These are phyloP conservation scores for Xiphophorus birchmanni DNA, from an alignment of 2,797 vertebrate genomes.

Conservation along the genomic window DNA sequence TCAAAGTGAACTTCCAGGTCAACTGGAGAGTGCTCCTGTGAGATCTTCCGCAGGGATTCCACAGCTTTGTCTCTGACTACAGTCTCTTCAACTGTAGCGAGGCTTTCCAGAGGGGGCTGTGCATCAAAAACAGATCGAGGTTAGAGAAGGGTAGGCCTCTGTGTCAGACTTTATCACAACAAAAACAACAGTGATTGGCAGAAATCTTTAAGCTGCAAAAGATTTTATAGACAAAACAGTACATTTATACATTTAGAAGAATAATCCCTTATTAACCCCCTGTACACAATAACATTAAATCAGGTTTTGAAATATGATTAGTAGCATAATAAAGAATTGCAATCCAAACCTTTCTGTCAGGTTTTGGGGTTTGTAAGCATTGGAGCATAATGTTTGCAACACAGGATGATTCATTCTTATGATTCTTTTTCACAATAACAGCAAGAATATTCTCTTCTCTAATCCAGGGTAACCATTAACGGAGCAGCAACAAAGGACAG, in stretches of 20 bases:
- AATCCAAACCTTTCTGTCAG: neutral
- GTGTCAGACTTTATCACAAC: neutral
- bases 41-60: conserved; percentile 88
- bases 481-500: neutral
- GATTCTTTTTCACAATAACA: neutral
- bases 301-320: neutral
- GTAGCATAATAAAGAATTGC: neutral
- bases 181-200: neutral
- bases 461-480: neutral
- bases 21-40: conserved; percentile 88
- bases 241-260: neutral
- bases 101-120: conserved; percentile 87
- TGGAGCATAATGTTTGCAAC: neutral
- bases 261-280: neutral
- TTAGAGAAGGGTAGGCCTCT: neutral
- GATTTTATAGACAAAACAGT: neutral
- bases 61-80: conserved; percentile 89
- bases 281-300: neutral
- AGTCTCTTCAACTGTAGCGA: conserved; percentile 89
- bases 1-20: conserved; percentile 90
- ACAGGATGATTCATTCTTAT: neutral
- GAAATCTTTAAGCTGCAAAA: neutral
- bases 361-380: neutral
- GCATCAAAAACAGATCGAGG: neutral
- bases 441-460: neutral